Base-by-base conservation (phyloP, 2,113 vertebrate species). In the Eublepharis macularius region DNA sequence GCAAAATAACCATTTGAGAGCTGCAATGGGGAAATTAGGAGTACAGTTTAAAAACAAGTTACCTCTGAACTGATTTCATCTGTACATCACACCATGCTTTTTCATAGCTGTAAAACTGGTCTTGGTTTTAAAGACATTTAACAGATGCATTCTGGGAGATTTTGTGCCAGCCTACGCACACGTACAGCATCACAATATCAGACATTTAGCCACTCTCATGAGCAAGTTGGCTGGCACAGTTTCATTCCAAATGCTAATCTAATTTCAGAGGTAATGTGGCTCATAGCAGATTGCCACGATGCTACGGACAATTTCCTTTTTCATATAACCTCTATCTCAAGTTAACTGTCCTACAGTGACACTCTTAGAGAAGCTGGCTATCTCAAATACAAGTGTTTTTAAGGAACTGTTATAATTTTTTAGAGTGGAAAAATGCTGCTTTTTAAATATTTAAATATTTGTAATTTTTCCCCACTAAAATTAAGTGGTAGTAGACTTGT, bases 321-420 rank as follows among this genome's bases (percentile, higher is more conserved):
- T 39, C 49, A 70, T 11, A 16, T 88, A 73, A 86, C 86, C 75
- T 11, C 0, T 89, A 77, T 75, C 51, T 83, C 60, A n/a, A 29
- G 34, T 89, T 74, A 87, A 65, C 76, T 72, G 6, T 60, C 43
- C 19, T 83, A 80, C 69, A 60, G 10, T 65, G 26, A 68, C 39
- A 85, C 3, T 76, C 81, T 13, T 26, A 88, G 24, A 84, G 49
- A 1, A 84, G 79, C n/a, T 88, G 90, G 49, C 89, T 73, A 85
- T 89, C 86, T 89, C 86, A 90, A 86, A 72, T 82, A 12, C n/a
- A 80, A 47, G 47, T 85, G 47, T 83, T 88, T 66, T 80, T 86
- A 86, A 86, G n/a, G n/a, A 82, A 74, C 66, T 88, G 9, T 79
- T 83, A 88, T 83, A 86, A 45, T 70, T 69, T 92, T 94, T 87